Conservation (phyloP, 2,888 invertebrate genomes). For the Digitonthophagus gazella region DNA sequence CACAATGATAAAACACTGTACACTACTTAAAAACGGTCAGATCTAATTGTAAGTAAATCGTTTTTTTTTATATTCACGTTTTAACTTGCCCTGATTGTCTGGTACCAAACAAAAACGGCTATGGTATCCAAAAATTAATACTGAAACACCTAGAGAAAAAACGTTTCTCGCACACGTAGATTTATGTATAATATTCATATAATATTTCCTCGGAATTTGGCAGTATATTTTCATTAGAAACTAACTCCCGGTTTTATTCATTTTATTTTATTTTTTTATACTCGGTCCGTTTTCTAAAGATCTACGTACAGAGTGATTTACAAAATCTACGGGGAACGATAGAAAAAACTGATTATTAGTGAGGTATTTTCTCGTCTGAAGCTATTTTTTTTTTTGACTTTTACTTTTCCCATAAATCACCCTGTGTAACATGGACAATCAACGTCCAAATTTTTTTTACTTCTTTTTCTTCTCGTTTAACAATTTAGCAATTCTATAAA, state of each 20-base stretch:
- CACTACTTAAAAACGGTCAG: constrained; percentile 24
- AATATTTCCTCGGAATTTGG: constrained; percentile 23
- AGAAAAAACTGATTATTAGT: constrained; percentile 9
- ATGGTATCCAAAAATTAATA: constrained; percentile 24
- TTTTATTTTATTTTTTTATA: constrained; percentile 11
- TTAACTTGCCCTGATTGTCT: constrained; percentile 29
- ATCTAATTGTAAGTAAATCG: constrained; percentile 19
- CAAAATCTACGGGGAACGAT: background rate
- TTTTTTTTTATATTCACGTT: constrained; percentile 18
- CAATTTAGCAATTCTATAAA: constrained; percentile 17
- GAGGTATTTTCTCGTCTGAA: constrained; percentile 7
- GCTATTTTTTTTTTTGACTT: background rate
- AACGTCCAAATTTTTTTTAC: background rate
- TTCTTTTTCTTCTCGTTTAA: background rate
- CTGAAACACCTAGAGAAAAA: constrained; percentile 24
- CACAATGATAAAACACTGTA: constrained; percentile 31
- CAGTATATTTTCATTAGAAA: constrained; percentile 24
- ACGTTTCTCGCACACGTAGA: background rate
- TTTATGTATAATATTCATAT: constrained; percentile 6
- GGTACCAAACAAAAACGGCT: constrained; percentile 25
- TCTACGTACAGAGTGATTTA: constrained; percentile 7
- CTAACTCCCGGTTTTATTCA: constrained; percentile 9
- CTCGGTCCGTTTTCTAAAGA: background rate
- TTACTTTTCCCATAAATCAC: constrained; percentile 19
- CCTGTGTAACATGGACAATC: constrained; percentile 14